phyloP scores from a whole-genome alignment of 2,797 vertebrate species.

The Loris lydekkerianus region DNA sequence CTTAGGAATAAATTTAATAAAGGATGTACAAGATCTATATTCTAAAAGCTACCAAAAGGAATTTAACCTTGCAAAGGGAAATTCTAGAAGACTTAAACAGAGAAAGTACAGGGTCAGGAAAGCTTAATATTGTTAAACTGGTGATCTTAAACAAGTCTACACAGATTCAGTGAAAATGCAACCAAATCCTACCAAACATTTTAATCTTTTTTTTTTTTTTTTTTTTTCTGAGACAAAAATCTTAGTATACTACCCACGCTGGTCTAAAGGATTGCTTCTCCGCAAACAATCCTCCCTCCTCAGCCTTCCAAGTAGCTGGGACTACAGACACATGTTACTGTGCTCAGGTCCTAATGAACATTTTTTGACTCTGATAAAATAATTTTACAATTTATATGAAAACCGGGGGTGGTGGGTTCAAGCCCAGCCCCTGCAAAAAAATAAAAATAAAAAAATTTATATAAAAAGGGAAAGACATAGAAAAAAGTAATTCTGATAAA shows the following conservation, averaged over 20 bases:
- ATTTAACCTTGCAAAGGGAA: slow-evolving; percentile 17
- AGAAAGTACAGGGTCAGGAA: not conserved
- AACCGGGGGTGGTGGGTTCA: too few species aligned
- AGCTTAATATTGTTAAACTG: not conserved
- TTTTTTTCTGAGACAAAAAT: not conserved
- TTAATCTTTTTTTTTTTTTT: not conserved
- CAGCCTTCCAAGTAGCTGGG: not conserved
- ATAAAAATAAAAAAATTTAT: not conserved
- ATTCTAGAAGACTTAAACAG: not conserved
- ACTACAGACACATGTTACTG: not conserved
- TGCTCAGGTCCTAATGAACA: not conserved
- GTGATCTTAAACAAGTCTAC: not conserved
- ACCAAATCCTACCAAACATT: not conserved
- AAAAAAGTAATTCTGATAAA: slow-evolving; percentile 3
- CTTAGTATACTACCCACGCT: not conserved
- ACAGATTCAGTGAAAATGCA: not conserved
- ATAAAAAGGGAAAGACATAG: not conserved
- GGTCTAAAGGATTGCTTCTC: not conserved
- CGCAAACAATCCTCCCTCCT: not conserved
- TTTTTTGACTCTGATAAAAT: not conserved
- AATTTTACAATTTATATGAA: slow-evolving; percentile 11
- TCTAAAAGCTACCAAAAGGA: not conserved
- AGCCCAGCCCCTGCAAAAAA: too few species aligned
- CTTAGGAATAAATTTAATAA: not conserved
- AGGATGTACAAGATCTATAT: not conserved